Evolutionary conservation across 2,797 vertebrate species (phyloP).

Genomic region (Cuniculus paca): DNA sequence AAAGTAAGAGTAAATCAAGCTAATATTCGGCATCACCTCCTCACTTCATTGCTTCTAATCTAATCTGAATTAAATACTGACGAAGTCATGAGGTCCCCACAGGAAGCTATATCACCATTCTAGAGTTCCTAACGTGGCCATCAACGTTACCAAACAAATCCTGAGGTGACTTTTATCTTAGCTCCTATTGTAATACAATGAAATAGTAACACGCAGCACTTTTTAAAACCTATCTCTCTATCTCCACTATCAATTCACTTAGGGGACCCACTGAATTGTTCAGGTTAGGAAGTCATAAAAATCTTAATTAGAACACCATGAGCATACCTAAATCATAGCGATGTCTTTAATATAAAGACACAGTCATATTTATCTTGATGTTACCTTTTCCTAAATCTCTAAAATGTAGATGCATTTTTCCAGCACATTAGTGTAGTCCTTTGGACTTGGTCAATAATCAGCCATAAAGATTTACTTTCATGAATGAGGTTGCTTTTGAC

Average conservation of each 20-base stretch:
- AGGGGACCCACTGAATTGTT: background rate
- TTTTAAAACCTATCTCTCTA: background rate
- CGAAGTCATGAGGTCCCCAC: background rate
- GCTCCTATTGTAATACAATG: background rate
- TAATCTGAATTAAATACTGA: background rate
- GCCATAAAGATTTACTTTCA: constrained; percentile 3
- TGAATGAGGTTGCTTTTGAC: background rate
- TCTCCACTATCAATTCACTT: background rate
- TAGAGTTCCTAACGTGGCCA: background rate
- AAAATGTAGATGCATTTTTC: background rate
- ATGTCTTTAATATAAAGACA: constrained; percentile 10
- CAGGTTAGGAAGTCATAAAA: background rate
- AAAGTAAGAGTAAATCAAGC: constrained; percentile 63
- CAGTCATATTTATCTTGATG: background rate
- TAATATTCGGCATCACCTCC: constrained; percentile 56
- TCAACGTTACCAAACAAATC: background rate
- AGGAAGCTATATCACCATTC: background rate
- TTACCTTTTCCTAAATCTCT: background rate
- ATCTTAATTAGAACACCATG: background rate
- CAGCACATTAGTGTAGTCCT: background rate
- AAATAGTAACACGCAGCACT: background rate
- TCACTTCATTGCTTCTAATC: background rate
- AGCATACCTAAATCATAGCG: background rate
- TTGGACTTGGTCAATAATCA: background rate
- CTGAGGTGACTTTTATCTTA: background rate